phyloP scores from a whole-genome alignment of 2,113 vertebrate species.

The Isurus oxyrinchus region DNA sequence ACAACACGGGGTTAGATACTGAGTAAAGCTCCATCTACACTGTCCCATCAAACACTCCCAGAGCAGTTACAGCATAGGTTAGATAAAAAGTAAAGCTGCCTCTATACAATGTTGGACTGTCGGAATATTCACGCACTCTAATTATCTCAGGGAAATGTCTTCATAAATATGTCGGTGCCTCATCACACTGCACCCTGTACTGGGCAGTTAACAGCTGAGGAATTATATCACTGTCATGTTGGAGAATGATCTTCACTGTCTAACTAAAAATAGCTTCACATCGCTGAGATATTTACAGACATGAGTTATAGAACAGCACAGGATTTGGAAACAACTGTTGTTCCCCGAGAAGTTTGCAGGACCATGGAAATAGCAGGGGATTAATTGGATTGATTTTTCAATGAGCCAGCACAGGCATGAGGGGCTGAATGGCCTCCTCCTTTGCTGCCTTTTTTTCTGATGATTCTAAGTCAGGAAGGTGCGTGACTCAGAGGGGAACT shows the following conservation, averaged over 20 bases:
- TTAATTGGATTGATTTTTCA: not conserved
- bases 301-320: not conserved
- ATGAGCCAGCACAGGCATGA: not conserved
- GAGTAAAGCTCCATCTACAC: too few species aligned
- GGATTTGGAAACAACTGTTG: not conserved
- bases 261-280: not conserved
- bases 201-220: not conserved
- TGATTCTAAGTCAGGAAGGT: not conserved
- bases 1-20: not conserved
- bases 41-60: too few species aligned
- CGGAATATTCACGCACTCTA: not conserved
- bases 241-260: conserved; percentile 1
- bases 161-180: not conserved
- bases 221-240: not conserved
- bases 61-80: too few species aligned
- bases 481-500: not conserved
- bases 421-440: not conserved
- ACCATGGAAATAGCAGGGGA: not conserved
- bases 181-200: not conserved
- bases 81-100: too few species aligned
- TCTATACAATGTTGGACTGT: not conserved
- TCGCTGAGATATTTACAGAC: conserved; percentile 19
- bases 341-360: not conserved
- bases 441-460: not conserved
- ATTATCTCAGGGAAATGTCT: not conserved